These are phyloP conservation scores for Phyto melanocephala DNA, from an alignment of 2,888 invertebrate genomes.

Conservation along the genomic window DNA sequence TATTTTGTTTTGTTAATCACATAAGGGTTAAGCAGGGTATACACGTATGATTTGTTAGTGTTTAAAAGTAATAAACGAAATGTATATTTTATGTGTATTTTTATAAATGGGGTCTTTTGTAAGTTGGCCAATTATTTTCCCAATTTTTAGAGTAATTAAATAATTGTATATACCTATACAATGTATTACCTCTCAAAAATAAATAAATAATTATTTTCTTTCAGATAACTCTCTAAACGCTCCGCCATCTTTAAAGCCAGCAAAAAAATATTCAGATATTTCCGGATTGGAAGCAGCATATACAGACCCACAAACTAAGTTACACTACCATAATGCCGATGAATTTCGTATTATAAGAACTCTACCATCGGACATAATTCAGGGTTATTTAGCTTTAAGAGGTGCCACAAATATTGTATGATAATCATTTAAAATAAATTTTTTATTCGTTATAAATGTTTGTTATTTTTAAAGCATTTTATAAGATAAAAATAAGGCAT, in stretches of 20 bases:
- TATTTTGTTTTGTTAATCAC: too few relatives aligned
- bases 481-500: too few relatives aligned
- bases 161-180: neutral
- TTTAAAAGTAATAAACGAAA: too few relatives aligned
- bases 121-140: too few relatives aligned
- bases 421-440: conserved; percentile 17
- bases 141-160: too few relatives aligned
- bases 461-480: too few relatives aligned
- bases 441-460: neutral
- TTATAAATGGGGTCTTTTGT: too few relatives aligned
- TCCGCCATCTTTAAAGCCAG: conserved; percentile 93
- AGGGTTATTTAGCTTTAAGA: conserved; percentile 91
- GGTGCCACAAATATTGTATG: conserved; percentile 79
- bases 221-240: conserved; percentile 93
- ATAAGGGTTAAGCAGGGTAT: too few relatives aligned
- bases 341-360: conserved; percentile 92
- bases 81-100: too few relatives aligned
- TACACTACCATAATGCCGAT: conserved; percentile 90
- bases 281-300: conserved; percentile 93
- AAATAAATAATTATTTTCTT: conserved; percentile 69
- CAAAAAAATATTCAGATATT: conserved; percentile 96
- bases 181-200: too few relatives aligned
- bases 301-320: conserved; percentile 93
- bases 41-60: too few relatives aligned
- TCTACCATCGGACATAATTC: conserved; percentile 94